Conservation (phyloP, 2,113 vertebrate species). For the Megaptera novaeangliae region DNA sequence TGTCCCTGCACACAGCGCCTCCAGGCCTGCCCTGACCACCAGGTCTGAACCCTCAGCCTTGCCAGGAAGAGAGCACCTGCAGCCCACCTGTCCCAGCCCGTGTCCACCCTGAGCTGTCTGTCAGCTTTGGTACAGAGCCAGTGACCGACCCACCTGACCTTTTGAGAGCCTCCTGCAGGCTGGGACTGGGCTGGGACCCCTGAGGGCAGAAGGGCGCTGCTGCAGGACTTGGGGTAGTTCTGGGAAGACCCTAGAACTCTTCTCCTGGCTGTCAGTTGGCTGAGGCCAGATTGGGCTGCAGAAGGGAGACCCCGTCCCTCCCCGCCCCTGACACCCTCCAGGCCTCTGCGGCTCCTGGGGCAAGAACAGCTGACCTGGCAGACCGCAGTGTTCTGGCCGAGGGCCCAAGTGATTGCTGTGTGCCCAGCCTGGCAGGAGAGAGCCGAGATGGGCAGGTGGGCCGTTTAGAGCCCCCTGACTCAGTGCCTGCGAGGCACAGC, state of each 20-base stretch:
- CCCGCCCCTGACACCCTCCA: background rate
- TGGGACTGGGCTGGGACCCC: background rate
- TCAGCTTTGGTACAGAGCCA: background rate
- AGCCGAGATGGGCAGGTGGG: background rate
- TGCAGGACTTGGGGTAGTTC: background rate
- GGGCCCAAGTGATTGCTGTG: background rate
- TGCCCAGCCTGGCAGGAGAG: too few relatives aligned
- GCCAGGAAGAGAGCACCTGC: background rate
- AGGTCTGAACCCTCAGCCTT: background rate
- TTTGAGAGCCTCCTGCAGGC: background rate
- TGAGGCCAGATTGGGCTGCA: background rate
- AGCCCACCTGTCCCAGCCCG: background rate
- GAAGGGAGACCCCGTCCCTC: background rate
- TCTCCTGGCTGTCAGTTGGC: background rate
- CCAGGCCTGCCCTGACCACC: background rate
- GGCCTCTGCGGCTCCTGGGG: background rate
- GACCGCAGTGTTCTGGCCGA: fast-evolving
- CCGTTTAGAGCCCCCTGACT: background rate
- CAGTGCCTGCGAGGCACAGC: background rate
- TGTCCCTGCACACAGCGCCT: fast-evolving
- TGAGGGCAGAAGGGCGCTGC: background rate
- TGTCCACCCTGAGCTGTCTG: background rate
- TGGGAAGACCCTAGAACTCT: background rate
- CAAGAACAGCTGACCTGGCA: background rate
- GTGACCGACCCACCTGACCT: background rate